Base-by-base conservation (phyloP, 2,113 vertebrate genomes). In the Caretta caretta region DNA sequence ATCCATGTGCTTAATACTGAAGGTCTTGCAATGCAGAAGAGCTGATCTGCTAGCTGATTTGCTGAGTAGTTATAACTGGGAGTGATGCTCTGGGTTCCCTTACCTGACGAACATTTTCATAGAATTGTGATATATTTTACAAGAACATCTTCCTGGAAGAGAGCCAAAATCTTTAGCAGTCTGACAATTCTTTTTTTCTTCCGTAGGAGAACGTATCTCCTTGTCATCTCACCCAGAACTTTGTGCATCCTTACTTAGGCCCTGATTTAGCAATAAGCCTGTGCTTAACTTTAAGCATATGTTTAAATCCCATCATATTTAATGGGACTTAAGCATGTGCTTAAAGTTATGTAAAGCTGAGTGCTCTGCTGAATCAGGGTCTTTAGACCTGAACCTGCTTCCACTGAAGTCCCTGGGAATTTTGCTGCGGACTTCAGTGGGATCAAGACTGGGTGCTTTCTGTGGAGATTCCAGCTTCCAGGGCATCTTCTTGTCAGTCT, bases 1-100 rank as follows among this genome's bases (percentile, higher is more conserved):
- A 94, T 89, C n/a, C 89, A 59, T 81, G 75, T 90, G 93, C 97
- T 95, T 93, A 96, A 88, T 88, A 94, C 19, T 85, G 91, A 96
- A 83, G 24, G 9, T 83, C 50, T 87, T 95, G 54, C 50, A 76
- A 53, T 65, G 65, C 46, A 93, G 65, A 76, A 94, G n/a, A 80
- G 5, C 11, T 90, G 83, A 57, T 59, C 46, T 94, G 87, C 57
- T 20, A 90, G 50, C 7, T 91, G 86, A 35, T 93, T 86, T 83
- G 22, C 51, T 93, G 88, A 97, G 27, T 6, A 90, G 72, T 88
- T n/a, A 78, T 72, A 42, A 57, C 14, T 81, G 90, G 79, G 91
- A 93, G 14, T 42, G 79, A n/a, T 83, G 48, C 8, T 85, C 76
- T 87, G 19, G 87, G 25, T 94, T 95, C 96, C 84, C 87, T 96